phyloP scores from a whole-genome alignment of 2,113 vertebrate species.

The Halcyon senegalensis region DNA sequence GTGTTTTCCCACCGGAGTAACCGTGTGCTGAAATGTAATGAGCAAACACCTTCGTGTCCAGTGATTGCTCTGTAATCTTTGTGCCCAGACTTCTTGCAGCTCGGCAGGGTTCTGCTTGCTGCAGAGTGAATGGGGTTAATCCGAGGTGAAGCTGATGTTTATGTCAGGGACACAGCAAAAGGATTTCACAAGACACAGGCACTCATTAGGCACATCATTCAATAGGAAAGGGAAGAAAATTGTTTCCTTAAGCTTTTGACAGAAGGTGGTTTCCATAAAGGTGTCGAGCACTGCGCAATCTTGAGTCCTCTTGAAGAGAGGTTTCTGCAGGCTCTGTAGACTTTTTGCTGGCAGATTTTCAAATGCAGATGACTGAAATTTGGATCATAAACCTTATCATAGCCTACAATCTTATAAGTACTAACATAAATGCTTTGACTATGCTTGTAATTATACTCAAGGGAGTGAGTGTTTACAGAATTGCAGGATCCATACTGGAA shows the following conservation, averaged over 20 bases:
- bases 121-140: neutral
- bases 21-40: neutral
- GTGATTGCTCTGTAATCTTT: neutral
- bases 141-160: neutral
- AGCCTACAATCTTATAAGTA: accelerated
- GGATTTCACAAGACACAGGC: neutral
- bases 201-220: neutral
- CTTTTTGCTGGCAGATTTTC: neutral
- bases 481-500: neutral
- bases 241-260: neutral
- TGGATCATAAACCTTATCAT: neutral
- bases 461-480: neutral
- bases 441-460: neutral
- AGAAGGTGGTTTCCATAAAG: neutral
- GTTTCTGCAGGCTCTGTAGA: neutral
- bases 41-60: neutral
- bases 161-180: neutral
- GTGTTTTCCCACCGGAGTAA: neutral
- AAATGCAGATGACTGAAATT: neutral
- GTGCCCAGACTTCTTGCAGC: neutral
- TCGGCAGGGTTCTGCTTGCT: neutral
- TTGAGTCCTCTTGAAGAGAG: neutral
- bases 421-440: neutral
- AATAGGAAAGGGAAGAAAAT: neutral
- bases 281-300: accelerated